These are phyloP conservation scores for Corvus moneduloides DNA, from an alignment of 2,113 vertebrate genomes.

Conservation along the genomic window DNA sequence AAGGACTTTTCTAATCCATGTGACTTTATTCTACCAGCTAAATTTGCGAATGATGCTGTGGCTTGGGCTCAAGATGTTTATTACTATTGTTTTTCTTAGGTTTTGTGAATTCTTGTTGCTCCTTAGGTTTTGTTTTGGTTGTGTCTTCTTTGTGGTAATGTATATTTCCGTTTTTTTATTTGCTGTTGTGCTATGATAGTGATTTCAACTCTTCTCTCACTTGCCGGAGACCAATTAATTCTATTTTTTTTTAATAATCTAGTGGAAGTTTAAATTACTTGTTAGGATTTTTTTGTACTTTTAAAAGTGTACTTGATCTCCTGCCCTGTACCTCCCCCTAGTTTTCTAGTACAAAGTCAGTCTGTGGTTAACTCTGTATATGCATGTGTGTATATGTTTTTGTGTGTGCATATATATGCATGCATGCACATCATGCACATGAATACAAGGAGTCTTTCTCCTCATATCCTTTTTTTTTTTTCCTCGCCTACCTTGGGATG, in stretches of 20 bases:
- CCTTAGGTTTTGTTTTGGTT: not conserved
- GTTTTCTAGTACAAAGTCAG: not conserved
- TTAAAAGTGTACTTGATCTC: not conserved
- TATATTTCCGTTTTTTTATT: not conserved
- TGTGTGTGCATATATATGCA: not conserved
- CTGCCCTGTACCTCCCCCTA: not conserved
- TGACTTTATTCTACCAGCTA: not conserved
- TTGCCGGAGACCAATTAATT: not conserved
- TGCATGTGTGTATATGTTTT: not conserved
- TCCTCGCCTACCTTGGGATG: not conserved
- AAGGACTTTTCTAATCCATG: not conserved
- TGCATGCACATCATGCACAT: accelerated
- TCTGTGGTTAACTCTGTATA: not conserved
- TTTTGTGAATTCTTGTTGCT: not conserved
- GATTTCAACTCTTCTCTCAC: not conserved
- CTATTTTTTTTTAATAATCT: not conserved
- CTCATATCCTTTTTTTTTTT: not conserved
- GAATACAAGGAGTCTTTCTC: not conserved
- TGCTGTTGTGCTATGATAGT: not conserved
- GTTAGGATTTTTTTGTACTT: not conserved
- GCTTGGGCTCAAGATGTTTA: not conserved
- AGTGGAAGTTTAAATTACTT: not conserved
- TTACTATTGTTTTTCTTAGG: not conserved
- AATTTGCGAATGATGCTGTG: not conserved
- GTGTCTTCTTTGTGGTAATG: not conserved